These are phyloP conservation scores for Nannobrachium achirus DNA, from an alignment of 2,113 vertebrate genomes.

Conservation along the genomic window DNA sequence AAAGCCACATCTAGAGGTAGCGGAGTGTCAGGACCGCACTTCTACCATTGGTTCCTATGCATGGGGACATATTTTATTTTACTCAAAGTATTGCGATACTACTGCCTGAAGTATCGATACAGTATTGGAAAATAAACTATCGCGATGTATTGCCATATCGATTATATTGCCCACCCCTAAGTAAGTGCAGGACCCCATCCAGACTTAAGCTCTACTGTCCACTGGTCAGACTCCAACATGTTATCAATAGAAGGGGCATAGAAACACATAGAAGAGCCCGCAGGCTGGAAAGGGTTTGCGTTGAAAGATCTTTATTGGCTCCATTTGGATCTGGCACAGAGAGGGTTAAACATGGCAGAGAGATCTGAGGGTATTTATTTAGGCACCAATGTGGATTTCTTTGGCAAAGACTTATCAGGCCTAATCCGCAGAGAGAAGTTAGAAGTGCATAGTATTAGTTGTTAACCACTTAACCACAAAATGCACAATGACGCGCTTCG, in stretches of 20 bases:
- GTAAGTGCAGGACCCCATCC: too few relatives aligned
- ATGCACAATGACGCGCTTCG: too few relatives aligned
- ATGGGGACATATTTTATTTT: too few relatives aligned
- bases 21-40: too few relatives aligned
- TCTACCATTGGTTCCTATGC: too few relatives aligned
- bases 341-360: conserved; percentile 63
- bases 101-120: too few relatives aligned
- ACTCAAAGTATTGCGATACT: too few relatives aligned
- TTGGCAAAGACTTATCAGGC: conserved; percentile 58
- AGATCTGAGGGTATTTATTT: conserved; percentile 57
- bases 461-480: background rate
- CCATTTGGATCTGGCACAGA: conserved; percentile 66
- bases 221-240: background rate
- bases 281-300: conserved; percentile 61
- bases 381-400: conserved; percentile 72
- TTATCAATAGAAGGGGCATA: background rate
- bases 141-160: too few relatives aligned
- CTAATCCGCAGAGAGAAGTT: conserved; percentile 49
- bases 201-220: background rate
- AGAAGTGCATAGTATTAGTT: conserved; percentile 54
- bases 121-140: too few relatives aligned
- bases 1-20: too few relatives aligned
- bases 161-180: too few relatives aligned
- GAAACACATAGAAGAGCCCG: conserved; percentile 66
- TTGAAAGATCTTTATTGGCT: conserved; percentile 75